phyloP scores from a whole-genome alignment of 2,113 vertebrate species.

The Tapirus terrestris region DNA sequence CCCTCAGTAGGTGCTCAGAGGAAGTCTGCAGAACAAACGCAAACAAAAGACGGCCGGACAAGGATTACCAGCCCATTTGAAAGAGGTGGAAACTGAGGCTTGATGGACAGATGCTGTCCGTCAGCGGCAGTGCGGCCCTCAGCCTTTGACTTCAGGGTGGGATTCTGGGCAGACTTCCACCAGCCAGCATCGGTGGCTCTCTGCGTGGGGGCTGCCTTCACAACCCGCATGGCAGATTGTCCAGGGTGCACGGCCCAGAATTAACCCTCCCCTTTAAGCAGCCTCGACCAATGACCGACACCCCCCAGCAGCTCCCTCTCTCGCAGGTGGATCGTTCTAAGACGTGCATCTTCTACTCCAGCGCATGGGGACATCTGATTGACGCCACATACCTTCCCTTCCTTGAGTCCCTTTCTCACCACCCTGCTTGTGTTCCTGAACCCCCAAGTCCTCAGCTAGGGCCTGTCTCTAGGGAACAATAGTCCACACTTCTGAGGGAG shows the following conservation, averaged over 20 bases:
- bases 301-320: rapidly evolving
- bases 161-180: background rate
- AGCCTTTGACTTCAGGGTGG: background rate
- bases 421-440: background rate
- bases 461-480: too few species aligned
- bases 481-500: background rate
- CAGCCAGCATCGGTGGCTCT: background rate
- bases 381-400: background rate
- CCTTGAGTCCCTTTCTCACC: background rate
- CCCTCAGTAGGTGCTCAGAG: background rate
- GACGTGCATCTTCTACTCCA: background rate
- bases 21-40: background rate
- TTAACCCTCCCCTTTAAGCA: background rate
- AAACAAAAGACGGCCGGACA: background rate
- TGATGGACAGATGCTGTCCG: rapidly evolving
- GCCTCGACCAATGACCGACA: background rate
- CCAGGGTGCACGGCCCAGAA: rapidly evolving
- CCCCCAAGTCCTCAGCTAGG: background rate
- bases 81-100: background rate
- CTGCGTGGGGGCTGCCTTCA: background rate
- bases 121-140: rapidly evolving
- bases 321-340: background rate
- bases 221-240: too few species aligned
- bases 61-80: background rate
- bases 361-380: rapidly evolving